Conservation (phyloP, 2,797 vertebrate genomes). For the Sciurus carolinensis region DNA sequence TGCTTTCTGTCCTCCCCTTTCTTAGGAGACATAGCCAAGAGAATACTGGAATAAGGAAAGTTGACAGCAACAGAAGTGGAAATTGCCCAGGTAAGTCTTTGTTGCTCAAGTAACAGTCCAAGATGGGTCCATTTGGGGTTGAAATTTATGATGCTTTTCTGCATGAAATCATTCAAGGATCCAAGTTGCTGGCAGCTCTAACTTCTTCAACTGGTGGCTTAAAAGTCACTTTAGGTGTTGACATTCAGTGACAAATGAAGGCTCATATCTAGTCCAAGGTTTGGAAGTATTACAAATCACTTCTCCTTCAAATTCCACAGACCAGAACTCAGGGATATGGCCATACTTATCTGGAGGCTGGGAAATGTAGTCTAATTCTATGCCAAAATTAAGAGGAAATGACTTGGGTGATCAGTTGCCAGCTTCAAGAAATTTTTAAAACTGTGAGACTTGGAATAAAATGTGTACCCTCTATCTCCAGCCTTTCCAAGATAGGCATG, state of each 20-base stretch:
- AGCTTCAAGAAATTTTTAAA: slow-evolving; percentile 53
- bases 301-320: not conserved
- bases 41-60: not conserved
- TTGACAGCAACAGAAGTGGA: not conserved
- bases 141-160: not conserved
- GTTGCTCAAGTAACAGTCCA: not conserved
- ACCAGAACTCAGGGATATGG: not conserved
- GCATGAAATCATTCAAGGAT: not conserved
- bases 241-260: not conserved
- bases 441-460: not conserved
- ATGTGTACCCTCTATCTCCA: not conserved
- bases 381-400: not conserved
- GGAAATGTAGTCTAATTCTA: not conserved
- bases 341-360: fast-evolving
- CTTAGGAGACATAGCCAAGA: not conserved
- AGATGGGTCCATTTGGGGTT: not conserved
- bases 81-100: not conserved
- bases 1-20: not conserved
- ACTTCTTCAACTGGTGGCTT: not conserved
- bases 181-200: not conserved
- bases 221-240: not conserved
- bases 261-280: not conserved
- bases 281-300: not conserved
- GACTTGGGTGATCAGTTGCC: not conserved
- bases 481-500: not conserved